Base-by-base conservation (phyloP, 2,113 vertebrate genomes). In the Xyliphius kryptos region DNA sequence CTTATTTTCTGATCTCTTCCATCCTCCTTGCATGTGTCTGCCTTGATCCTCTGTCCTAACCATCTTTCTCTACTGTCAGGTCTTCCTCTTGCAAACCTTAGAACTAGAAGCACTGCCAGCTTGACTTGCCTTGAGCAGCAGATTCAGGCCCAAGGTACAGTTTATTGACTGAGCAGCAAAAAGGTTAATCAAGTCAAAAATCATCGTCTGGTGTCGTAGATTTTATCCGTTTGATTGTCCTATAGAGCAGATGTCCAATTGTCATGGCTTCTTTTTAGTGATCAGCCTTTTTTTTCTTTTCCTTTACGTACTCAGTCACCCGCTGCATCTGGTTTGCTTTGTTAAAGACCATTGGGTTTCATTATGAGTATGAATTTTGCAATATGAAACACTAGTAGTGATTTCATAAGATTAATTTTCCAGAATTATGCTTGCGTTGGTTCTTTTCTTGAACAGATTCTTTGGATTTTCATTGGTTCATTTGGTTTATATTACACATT, bases 41-140 rank as follows among this genome's bases (percentile, higher is more conserved):
- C 71, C 43, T 71, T 66, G 36, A 15, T 40, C 44, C 36, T 60
- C 51, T 70, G 37, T 38, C 19, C 86, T 93, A 88, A 91, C 86
- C 87, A 66, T 90, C 80, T 94, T 77, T 94, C 86, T 92, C 89
- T 87, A 87, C 89, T 85, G 78, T 91, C 88, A 97, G 95, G 91
- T 92, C 89, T 90, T 71, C 90, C 95, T 87, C 91, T 98, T 85
- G 87, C 88, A 87, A 90, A 93, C 88, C 95, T 97, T 93, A 95
- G 95, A 95, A 97, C 92, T 93, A 96, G 93, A 82, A 98, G 95
- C 82, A 91, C 92, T 85, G 92, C 92, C 90, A 97, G 91, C 89
- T 86, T 98, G 91, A 90, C 91, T 89, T 92, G 87, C 86, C 91
- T 95, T 82, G 91, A 97, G 81, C 91, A 94, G 79, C 92, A 95